phyloP scores from a whole-genome alignment of 2,797 vertebrate species.

The Pantherophis vulpinus region DNA sequence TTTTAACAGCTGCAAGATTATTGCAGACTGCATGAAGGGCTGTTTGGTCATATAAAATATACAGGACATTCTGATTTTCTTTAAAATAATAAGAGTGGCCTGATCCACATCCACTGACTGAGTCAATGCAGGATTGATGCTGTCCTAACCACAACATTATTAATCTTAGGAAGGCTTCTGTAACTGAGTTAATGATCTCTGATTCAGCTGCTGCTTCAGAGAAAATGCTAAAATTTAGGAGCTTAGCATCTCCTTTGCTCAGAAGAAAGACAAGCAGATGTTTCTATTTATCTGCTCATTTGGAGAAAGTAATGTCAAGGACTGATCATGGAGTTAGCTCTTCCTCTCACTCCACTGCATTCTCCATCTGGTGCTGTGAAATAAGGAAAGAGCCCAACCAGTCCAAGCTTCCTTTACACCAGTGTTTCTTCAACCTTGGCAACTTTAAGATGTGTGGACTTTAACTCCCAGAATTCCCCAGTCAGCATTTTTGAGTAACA shows the following conservation, averaged over 20 bases:
- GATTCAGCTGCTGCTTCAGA: neutral
- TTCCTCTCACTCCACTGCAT: neutral
- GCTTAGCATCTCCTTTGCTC: neutral
- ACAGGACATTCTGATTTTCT: neutral
- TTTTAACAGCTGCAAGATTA: constrained; percentile 20
- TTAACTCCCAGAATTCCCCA: neutral
- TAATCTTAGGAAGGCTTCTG: neutral
- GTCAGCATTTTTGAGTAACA: neutral
- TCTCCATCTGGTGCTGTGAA: neutral
- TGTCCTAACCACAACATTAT: neutral
- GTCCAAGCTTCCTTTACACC: neutral
- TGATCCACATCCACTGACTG: neutral
- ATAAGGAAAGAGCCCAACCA: neutral
- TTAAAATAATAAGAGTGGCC: neutral
- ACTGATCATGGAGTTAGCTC: neutral
- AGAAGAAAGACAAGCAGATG: neutral
- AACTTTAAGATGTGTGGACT: neutral
- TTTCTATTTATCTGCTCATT: neutral
- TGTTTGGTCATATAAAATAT: neutral
- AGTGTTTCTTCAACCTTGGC: neutral
- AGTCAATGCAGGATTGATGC: neutral
- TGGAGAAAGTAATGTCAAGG: neutral
- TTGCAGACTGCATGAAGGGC: neutral
- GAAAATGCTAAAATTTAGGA: neutral
- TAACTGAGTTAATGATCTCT: neutral